Evolutionary conservation across 2,888 invertebrate species (phyloP).

Genomic region (Schizaphis graminum): DNA sequence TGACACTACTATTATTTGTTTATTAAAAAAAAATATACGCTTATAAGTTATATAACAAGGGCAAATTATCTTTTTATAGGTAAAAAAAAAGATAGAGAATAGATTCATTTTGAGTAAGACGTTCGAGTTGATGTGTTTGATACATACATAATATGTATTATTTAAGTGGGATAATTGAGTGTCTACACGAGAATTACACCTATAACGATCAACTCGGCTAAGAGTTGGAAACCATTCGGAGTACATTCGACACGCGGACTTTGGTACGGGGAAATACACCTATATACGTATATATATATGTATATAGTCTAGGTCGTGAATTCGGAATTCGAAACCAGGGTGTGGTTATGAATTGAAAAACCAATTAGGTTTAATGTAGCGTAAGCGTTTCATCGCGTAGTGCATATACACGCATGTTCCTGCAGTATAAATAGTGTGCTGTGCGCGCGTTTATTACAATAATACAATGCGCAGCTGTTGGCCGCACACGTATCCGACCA

Average conservation of each 20-base stretch:
- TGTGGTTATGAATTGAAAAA: slow-evolving; percentile 28
- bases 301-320: neutral
- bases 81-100: neutral
- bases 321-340: slow-evolving; percentile 23
- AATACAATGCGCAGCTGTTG: slow-evolving; percentile 20
- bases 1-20: neutral
- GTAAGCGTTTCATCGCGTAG: slow-evolving; percentile 8
- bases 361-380: slow-evolving; percentile 47
- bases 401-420: neutral
- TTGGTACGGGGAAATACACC: neutral
- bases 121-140: neutral
- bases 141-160: neutral
- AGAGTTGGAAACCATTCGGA: neutral
- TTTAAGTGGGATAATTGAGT: neutral
- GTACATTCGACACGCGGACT: neutral
- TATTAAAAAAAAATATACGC: too few relatives aligned
- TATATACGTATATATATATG: too few relatives aligned
- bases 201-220: neutral
- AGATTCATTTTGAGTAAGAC: neutral
- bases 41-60: neutral
- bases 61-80: neutral
- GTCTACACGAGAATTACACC: neutral
- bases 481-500: neutral
- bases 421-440: neutral
- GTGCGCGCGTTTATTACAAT: neutral